Evolutionary conservation across 2,113 vertebrate species (phyloP), one percentile per base, ranked within the genome.

Genomic region (Pyxicephalus adspersus): DNA sequence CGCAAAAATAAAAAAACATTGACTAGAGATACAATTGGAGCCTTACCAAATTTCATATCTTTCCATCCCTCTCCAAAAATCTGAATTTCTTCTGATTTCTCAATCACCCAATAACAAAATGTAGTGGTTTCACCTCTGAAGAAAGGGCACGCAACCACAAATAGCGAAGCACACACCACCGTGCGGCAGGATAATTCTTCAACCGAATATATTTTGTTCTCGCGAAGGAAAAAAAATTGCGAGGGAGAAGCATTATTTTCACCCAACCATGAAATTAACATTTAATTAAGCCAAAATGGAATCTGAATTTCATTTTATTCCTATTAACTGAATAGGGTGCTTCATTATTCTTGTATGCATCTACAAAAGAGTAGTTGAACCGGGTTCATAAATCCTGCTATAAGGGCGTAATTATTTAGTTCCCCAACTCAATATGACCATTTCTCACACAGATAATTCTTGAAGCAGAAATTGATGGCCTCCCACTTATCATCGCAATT

Each of bases 191-290:
- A 31, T 73, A 57, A 74, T 81, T 81, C 73, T 70, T 74, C 64
- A 34, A 51, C 58, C 2, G 68, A 81, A 74, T 81, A 74, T 74
- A 74, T 81, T 81, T 79, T 64, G 60, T 74, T 17, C 73, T 55
- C 68, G 8, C 64, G 28, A 25, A 45, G 54, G 20, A 34, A 73
- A 64, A 63, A 72, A 81, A 81, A 74, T 34, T 64, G 61, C 23
- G 60, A 64, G 68, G 79, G 79, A 64, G 60, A 73, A 81, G 79
- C 79, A 74, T 81, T 81, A 81, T 81, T 81, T 81, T 73, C 79
- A 81, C 25, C 79, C 79, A 81, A 81, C 79, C 79, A 81, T 81
- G 79, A 81, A 81, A 81, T 81, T 81, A 81, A 81, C 79, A 81
- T 81, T 81, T 81, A 81, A 81, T 81, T 81, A 81, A 72, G 79